These are phyloP conservation scores for Papilio polytes DNA, from an alignment of 1,140 invertebrate species.

Conservation along the genomic window DNA sequence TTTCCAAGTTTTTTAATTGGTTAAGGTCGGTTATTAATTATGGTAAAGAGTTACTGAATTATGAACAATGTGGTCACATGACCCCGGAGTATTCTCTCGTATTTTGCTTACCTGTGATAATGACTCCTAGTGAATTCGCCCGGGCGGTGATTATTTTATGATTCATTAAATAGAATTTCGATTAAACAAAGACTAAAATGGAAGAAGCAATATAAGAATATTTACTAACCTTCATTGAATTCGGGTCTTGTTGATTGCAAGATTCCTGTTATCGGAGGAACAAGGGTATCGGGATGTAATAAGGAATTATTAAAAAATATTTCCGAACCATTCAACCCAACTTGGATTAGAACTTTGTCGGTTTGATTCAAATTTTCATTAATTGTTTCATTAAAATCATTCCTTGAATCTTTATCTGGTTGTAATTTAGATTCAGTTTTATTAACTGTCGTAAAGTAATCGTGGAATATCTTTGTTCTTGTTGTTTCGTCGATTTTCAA, in stretches of 20 bases:
- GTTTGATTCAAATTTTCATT: constrained; percentile 6
- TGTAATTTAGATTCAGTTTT: constrained; percentile 45
- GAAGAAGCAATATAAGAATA: background rate
- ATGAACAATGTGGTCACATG: too few relatives aligned
- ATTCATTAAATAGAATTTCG: too few relatives aligned
- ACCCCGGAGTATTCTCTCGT: too few relatives aligned
- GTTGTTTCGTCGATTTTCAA: constrained; percentile 70
- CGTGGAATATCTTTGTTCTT: constrained; percentile 67
- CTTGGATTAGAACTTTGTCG: background rate
- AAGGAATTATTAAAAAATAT: constrained; percentile 17
- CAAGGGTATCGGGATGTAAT: constrained; percentile 29
- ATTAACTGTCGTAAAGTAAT: constrained; percentile 68
- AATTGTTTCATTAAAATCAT: constrained; percentile 3
- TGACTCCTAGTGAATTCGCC: too few relatives aligned
- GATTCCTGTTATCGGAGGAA: constrained; percentile 3
- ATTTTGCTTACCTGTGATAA: too few relatives aligned
- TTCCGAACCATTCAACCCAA: background rate
- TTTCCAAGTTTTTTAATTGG: too few relatives aligned
- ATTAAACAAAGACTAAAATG: background rate
- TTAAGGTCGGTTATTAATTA: too few relatives aligned
- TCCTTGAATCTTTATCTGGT: background rate
- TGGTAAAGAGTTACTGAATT: too few relatives aligned
- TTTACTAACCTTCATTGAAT: constrained; percentile 4
- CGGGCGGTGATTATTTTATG: too few relatives aligned
- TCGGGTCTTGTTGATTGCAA: background rate